Evolutionary conservation across 2,888 invertebrate genomes (phyloP).

Genomic region (Caenorhabditis sulstoni): DNA sequence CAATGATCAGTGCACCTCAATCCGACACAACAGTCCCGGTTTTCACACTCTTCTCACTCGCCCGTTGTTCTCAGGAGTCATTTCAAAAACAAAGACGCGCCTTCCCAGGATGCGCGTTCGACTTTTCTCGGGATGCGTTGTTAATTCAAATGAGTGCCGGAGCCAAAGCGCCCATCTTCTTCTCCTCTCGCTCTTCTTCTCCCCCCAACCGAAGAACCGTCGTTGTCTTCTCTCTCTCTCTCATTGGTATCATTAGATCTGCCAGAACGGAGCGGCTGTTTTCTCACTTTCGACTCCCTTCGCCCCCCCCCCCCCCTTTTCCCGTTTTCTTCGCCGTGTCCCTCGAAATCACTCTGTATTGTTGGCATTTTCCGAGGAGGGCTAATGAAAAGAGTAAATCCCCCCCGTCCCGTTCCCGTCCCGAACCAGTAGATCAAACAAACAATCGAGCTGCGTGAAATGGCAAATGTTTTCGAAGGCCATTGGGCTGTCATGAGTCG

Average conservation of each 20-base stretch:
- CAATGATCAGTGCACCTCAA: no score
- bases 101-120: neutral
- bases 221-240: neutral
- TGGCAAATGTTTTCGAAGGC: no score
- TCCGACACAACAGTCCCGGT: no score
- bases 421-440: no score
- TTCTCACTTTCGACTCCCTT: neutral
- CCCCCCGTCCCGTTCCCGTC: no score
- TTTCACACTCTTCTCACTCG: no score
- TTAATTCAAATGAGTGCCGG: neutral
- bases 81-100: neutral
- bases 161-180: neutral
- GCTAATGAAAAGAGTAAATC: no score
- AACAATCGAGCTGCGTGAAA: no score
- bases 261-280: neutral
- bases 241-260: constrained; percentile 26
- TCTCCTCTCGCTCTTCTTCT: neutral
- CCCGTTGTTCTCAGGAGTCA: no score
- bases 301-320: neutral
- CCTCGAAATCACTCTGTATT: neutral
- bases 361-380: no score
- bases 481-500: no score
- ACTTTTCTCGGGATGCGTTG: neutral
- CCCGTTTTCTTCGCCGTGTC: neutral
- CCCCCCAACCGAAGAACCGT: no score